Evolutionary conservation across 2,113 vertebrate genomes (phyloP), one percentile per base, ranked within the genome.

Genomic region (Seriola quinqueradiata): DNA sequence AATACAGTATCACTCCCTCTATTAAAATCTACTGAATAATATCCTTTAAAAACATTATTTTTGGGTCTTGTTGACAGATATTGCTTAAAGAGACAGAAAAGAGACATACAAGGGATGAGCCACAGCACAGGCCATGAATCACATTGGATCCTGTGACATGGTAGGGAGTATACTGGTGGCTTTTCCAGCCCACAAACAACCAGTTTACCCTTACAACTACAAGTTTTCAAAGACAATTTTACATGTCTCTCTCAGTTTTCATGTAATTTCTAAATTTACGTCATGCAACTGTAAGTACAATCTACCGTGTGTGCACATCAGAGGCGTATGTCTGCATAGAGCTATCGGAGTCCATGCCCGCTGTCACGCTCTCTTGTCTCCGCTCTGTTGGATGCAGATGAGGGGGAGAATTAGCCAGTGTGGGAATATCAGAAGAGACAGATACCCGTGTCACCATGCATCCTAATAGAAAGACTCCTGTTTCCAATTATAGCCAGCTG

Each of bases 401-500:
- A 89, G 95, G 89, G 95, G 93, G 93, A 73, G 73, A 87, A 94
- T 95, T 96, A 95, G 91, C 89, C 73, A 23, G 90, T 90, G 87
- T 90, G 87, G 93, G 88, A 91, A 96, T 94, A 97, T 96, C 96
- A 96, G 94, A 95, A 92, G 90, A 95, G 95, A 96, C 95, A 95
- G 93, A 96, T 94, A 93, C 93, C 87, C 94, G 91, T 97, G 95
- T 96, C 96, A 95, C 95, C 95, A 94, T 93, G 87, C 91, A 92
- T 92, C 89, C 85, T 87, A 85, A 85, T 95, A 92, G 94, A 96
- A 96, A 96, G 95, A 95, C 94, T 93, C 93, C 94, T 96, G 95
- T 93, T 96, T 95, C 94, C 95, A 96, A 93, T 96, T 96, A 96
- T 91, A 95, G 88, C 89, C 92, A 90, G 94, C 95, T 94, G 90